phyloP scores from a whole-genome alignment of 2,888 invertebrate species.

The Lomographa bimaculata region DNA sequence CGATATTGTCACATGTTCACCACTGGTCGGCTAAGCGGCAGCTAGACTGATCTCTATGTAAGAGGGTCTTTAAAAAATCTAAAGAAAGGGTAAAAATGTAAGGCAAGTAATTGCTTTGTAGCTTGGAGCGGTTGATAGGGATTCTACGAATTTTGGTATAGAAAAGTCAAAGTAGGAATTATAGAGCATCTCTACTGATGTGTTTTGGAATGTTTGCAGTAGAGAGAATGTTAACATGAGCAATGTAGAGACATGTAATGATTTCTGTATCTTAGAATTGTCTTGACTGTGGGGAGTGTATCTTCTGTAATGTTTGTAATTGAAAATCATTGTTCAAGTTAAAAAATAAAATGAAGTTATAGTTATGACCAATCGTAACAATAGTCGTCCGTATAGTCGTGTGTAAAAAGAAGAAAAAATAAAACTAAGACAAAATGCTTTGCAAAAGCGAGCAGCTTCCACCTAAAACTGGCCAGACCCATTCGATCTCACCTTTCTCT shows the following conservation, averaged over 20 bases:
- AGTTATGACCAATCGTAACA: conserved; percentile 28
- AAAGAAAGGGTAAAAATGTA: conserved; percentile 38
- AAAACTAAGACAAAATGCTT: conserved; percentile 71
- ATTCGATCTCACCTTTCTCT: conserved; percentile 93
- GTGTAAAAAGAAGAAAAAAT: conserved; percentile 49
- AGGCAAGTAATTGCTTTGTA: conserved; percentile 34
- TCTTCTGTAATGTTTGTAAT: conserved; percentile 5
- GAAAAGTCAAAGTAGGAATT: conserved; percentile 9
- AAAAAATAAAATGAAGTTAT: conserved; percentile 8
- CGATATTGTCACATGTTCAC: conserved; percentile 52
- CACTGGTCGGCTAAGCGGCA: conserved; percentile 75
- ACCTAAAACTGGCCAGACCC: conserved; percentile 79
- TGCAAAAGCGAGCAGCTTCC: conserved; percentile 81
- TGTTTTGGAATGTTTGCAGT: conserved; percentile 15
- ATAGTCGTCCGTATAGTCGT: conserved; percentile 45
- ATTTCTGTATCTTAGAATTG: conserved; percentile 1
- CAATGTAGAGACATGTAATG: conserved; percentile 2
- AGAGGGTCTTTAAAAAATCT: conserved; percentile 48
- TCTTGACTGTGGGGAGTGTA: conserved; percentile 4
- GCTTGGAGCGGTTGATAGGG: conserved; percentile 19
- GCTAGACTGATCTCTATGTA: conserved; percentile 45
- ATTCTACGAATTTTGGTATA: conserved; percentile 27
- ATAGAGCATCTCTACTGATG: conserved; percentile 11
- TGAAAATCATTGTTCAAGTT: conserved; percentile 7
- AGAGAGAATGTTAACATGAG: conserved; percentile 7